A percentile compares a stretch with the other conserved stretches of the same genome.
Conservation (phyloP, 1,140 invertebrate genomes). For the Lerema accius region DNA sequence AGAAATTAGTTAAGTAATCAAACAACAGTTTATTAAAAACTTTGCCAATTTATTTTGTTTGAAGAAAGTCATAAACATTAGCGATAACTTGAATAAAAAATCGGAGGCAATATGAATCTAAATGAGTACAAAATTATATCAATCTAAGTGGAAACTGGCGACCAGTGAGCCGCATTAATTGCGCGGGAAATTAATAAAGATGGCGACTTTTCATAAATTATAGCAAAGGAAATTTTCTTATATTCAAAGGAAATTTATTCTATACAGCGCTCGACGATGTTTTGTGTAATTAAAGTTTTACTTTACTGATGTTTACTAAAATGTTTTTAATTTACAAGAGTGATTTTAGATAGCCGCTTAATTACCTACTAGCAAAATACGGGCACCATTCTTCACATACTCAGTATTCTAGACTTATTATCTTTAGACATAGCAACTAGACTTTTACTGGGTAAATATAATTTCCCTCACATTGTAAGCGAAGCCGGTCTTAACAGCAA, state of each 20-base stretch:
- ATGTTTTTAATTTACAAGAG: no score
- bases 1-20: no score
- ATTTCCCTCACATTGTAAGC: no score
- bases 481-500: no score
- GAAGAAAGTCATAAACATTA: not conserved
- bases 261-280: not conserved
- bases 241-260: conserved; percentile 4
- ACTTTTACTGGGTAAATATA: no score
- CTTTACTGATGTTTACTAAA: not conserved
- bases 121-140: conserved; percentile 13
- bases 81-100: not conserved
- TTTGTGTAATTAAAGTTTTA: conserved; percentile 7
- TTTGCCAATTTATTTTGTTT: no score
- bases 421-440: no score
- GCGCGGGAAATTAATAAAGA: conserved; percentile 18
- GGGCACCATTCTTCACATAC: no score
- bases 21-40: no score
- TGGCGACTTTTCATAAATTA: conserved; percentile 13
- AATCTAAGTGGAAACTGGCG: conserved; percentile 5
- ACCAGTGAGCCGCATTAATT: conserved; percentile 15
- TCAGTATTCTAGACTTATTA: no score
- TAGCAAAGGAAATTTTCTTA: not conserved
- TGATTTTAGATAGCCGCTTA: no score
- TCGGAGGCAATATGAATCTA: conserved; percentile 16
- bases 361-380: no score